Percentiles rank a stretch among this genome's conserved stretches.
phyloP scores from a whole-genome alignment of 92 coral and sea anemone species.

The Palythoa caribaeorum region DNA sequence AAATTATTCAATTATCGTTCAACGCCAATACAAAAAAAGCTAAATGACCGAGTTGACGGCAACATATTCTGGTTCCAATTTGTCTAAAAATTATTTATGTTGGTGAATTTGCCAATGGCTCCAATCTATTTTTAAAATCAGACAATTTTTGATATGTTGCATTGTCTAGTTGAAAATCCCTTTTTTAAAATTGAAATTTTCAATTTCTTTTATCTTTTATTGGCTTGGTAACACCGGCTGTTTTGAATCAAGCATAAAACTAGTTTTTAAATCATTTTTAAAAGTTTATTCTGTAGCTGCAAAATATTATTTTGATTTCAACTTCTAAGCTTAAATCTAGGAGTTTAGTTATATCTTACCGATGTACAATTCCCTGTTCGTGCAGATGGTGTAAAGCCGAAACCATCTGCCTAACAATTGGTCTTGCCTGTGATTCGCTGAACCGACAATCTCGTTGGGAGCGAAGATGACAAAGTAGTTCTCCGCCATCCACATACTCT shows the following conservation, averaged over 20 bases:
- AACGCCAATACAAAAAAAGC: constrained; percentile 50
- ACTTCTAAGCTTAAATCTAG: not conserved
- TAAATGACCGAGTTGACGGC: constrained; percentile 62
- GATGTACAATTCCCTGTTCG: constrained; percentile 89
- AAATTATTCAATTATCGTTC: constrained; percentile 58
- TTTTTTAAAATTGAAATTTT: not conserved
- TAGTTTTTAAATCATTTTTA: no score
- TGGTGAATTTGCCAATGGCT: no score
- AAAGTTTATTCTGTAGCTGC: constrained; percentile 8
- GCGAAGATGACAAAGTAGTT: constrained; percentile 77
- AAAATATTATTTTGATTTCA: not conserved
- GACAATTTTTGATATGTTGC: not conserved
- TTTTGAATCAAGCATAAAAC: not conserved
- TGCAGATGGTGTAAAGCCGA: constrained; percentile 95
- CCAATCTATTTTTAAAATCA: no score
- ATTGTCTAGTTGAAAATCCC: not conserved
- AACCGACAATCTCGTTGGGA: constrained; percentile 80
- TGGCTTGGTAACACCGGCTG: not conserved
- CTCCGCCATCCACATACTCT: constrained; percentile 96
- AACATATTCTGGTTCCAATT: constrained; percentile 50
- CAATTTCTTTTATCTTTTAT: not conserved
- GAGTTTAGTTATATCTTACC: constrained; percentile 64
- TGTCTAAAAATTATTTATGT: not conserved
- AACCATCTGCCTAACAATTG: constrained; percentile 88
- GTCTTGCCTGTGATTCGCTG: constrained; percentile 91